These are phyloP conservation scores for Noctua pronuba DNA, from an alignment of 2,888 invertebrate genomes.

Conservation along the genomic window DNA sequence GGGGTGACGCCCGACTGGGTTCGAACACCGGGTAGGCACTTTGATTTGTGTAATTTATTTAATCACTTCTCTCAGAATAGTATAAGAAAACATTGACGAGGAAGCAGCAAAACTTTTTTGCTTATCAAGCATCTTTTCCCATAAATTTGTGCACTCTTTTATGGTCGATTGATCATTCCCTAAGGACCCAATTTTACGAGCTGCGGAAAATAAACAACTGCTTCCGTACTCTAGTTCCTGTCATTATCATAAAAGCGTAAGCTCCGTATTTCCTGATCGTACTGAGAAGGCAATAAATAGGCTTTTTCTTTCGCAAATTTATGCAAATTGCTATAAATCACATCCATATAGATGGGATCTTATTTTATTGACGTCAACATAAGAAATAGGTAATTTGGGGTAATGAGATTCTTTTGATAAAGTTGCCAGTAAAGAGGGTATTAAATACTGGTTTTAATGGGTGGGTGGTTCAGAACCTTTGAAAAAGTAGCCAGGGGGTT, in stretches of 20 bases:
- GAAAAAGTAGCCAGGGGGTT: background rate
- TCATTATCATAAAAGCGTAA: constrained; percentile 55
- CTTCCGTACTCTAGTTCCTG: constrained; percentile 18
- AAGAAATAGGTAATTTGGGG: constrained; percentile 55
- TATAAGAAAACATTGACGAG: background rate
- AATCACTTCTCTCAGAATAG: background rate
- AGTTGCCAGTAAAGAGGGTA: background rate
- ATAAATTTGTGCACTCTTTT: background rate
- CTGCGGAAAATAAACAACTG: constrained; percentile 36
- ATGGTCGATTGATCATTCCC: constrained; percentile 29
- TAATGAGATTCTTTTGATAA: constrained; percentile 52
- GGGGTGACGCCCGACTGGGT: background rate
- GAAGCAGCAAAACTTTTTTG: background rate
- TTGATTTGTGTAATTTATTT: background rate
- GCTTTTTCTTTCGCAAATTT: constrained; percentile 50
- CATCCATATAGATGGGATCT: constrained; percentile 41
- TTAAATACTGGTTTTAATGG: background rate
- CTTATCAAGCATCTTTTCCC: constrained; percentile 3
- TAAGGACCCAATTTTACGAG: constrained; percentile 39
- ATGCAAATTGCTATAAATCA: constrained; percentile 63
- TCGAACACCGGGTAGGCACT: background rate
- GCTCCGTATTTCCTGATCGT: constrained; percentile 23
- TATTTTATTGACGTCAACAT: constrained; percentile 56
- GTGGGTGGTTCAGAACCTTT: background rate
- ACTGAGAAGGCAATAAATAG: constrained; percentile 36